These are phyloP conservation scores for Megalopta genalis DNA, from an alignment of 1,140 invertebrate species.

Conservation along the genomic window DNA sequence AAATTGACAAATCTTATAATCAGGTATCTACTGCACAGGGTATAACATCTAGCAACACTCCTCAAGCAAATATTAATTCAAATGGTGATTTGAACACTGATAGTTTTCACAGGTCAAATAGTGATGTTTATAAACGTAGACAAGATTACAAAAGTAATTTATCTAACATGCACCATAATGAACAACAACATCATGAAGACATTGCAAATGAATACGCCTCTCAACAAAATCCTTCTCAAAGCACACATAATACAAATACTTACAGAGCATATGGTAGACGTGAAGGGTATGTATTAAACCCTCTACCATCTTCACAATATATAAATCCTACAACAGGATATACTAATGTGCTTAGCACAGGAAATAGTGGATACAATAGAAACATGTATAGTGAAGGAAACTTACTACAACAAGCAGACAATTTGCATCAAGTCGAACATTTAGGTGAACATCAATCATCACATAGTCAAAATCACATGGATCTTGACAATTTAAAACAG, in stretches of 20 bases:
- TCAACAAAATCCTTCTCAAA: conserved; percentile 22
- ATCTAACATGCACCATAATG: conserved; percentile 21
- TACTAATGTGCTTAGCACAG: conserved; percentile 8
- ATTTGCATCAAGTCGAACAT: conserved; percentile 1
- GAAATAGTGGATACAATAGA: conserved; percentile 15
- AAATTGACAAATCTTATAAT: conserved; percentile 48
- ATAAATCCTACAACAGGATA: conserved; percentile 15
- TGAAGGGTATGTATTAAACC: conserved; percentile 6
- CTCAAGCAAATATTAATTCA: neutral
- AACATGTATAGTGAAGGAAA: conserved; percentile 11
- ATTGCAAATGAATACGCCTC: neutral
- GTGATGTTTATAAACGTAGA: conserved; percentile 30
- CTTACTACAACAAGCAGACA: neutral
- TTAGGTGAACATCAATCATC: conserved; percentile 22
- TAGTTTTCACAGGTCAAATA: conserved; percentile 41
- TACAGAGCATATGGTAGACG: conserved; percentile 33
- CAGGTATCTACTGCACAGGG: conserved; percentile 11
- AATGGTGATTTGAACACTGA: neutral
- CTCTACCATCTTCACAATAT: conserved; percentile 24
- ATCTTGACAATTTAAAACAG: conserved; percentile 5
- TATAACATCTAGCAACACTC: conserved; percentile 8
- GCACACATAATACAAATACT: conserved; percentile 19
- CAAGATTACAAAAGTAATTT: neutral
- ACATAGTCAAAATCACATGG: conserved; percentile 15
- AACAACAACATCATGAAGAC: conserved; percentile 28